Evolutionary conservation across 1,140 invertebrate genomes (phyloP).

Genomic region (Acromyrmex heyeri): DNA sequence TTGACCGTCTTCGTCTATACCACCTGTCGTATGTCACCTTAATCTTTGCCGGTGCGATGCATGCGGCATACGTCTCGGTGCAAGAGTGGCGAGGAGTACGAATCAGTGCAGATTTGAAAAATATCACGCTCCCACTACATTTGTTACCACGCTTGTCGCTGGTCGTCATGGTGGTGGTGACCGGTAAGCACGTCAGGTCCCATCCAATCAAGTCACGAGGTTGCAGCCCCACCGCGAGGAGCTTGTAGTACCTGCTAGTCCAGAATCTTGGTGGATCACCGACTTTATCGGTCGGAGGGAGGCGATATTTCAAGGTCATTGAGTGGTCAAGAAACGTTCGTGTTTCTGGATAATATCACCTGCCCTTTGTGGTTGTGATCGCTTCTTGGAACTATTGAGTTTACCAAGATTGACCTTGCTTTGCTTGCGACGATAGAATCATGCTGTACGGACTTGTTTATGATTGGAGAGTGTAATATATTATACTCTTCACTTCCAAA

Average conservation of each 20-base stretch:
- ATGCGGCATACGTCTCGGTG: constrained; percentile 79
- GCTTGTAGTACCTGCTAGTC: neutral
- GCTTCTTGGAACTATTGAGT: neutral
- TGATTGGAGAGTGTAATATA: neutral
- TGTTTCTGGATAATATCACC: neutral
- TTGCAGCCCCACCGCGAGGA: constrained; percentile 31
- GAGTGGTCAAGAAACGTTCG: neutral
- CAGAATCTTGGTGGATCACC: constrained; percentile 14
- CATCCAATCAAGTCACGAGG: constrained; percentile 73
- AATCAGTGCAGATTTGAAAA: constrained; percentile 80
- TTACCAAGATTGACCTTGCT: too few relatives aligned
- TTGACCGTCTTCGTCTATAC: neutral
- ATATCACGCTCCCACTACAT: constrained; percentile 76
- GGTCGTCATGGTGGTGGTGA: constrained; percentile 41
- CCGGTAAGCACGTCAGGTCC: constrained; percentile 76
- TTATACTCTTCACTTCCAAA: neutral
- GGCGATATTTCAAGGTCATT: constrained; percentile 7
- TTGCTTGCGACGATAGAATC: neutral
- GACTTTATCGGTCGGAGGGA: too few relatives aligned
- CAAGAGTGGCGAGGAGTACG: constrained; percentile 79
- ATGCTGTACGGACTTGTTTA: neutral
- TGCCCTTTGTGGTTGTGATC: neutral
- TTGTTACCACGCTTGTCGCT: neutral
- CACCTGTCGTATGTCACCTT: neutral
- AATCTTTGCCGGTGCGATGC: constrained; percentile 53